These are phyloP conservation scores for Diadumene lineata DNA, from an alignment of 92 coral and sea anemone species.

Conservation along the genomic window DNA sequence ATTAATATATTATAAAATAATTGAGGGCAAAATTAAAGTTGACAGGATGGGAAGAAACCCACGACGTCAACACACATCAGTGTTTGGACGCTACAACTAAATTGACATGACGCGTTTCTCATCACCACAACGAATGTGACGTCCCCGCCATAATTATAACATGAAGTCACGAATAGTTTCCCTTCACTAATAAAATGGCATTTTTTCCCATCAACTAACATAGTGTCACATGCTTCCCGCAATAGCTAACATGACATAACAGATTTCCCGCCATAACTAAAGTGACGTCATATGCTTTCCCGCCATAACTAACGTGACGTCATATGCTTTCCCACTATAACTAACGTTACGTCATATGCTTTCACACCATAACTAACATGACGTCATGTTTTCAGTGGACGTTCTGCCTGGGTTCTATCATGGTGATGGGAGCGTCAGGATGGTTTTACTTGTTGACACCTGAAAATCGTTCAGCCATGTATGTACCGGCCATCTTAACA, in stretches of 20 bases:
- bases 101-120: too few relatives aligned
- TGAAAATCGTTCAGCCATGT: constrained; percentile 40
- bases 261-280: not conserved
- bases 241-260: not conserved
- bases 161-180: too few relatives aligned
- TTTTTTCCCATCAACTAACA: too few relatives aligned
- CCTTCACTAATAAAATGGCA: too few relatives aligned
- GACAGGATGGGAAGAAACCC: too few relatives aligned
- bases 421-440: constrained; percentile 52
- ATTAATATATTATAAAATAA: too few relatives aligned
- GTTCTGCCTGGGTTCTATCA: constrained; percentile 51
- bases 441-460: constrained; percentile 63
- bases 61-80: too few relatives aligned
- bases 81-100: too few relatives aligned
- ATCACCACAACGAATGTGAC: too few relatives aligned
- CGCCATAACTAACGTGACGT: not conserved
- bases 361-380: not conserved
- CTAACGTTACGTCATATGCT: not conserved
- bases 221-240: too few relatives aligned
- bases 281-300: not conserved
- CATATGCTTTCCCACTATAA: not conserved
- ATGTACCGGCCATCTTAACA: constrained; percentile 66
- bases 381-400: constrained; percentile 60
- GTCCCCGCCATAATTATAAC: too few relatives aligned
- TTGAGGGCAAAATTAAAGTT: too few relatives aligned